Evolutionary conservation across 2,113 vertebrate genomes (phyloP).

Genomic region (Trinectes maculatus): DNA sequence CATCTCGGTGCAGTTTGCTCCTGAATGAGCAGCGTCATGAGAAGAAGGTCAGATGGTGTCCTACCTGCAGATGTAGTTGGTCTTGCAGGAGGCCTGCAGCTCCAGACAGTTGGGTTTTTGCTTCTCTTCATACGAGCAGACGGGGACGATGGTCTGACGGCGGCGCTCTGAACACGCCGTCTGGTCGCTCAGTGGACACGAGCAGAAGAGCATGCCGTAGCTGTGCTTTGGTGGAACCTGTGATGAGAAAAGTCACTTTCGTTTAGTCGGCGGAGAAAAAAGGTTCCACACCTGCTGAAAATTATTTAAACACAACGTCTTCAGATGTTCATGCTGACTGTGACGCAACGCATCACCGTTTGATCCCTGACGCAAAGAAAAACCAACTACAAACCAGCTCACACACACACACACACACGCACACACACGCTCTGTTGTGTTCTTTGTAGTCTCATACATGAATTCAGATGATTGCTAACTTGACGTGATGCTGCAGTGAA

Average conservation of each 20-base stretch:
- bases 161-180: constrained; percentile 92
- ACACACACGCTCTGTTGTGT: too few species aligned
- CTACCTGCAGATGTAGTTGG: constrained; percentile 79
- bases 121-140: constrained; percentile 97
- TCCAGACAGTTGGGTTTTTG: constrained; percentile 92
- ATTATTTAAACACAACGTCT: too few species aligned
- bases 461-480: constrained; percentile 10
- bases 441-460: constrained; percentile 6
- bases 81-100: constrained; percentile 72
- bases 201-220: constrained; percentile 99
- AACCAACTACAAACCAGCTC: too few species aligned
- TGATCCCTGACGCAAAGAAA: constrained; percentile 32
- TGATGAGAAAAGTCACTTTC: background rate
- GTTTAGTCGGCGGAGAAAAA: too few species aligned
- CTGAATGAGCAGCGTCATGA: too few species aligned
- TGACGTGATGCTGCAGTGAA: background rate
- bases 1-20: too few species aligned
- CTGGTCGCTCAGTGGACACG: constrained; percentile 87
- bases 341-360: too few species aligned
- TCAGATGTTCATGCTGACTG: too few species aligned
- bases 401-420: too few species aligned
- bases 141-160: constrained; percentile 96
- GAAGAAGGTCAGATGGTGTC: too few species aligned
- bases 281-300: too few species aligned
- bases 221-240: constrained; percentile 97